Percentiles rank a stretch among this genome's conserved stretches.
phyloP scores from a whole-genome alignment of 2,888 invertebrate genomes.

The Drosophila imparisetae region DNA sequence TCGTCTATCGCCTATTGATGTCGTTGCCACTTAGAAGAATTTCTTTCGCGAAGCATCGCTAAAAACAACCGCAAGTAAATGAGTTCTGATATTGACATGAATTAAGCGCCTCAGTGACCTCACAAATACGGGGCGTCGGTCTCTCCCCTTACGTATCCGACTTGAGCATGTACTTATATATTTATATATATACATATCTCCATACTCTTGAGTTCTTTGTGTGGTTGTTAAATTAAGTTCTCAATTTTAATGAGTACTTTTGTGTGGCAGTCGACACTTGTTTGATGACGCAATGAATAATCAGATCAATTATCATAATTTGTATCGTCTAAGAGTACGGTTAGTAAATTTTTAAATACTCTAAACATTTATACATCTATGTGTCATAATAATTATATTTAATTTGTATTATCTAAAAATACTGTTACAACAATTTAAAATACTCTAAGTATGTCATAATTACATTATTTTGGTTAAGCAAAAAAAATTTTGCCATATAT shows the following conservation, averaged over 20 bases:
- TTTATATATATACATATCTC: not conserved
- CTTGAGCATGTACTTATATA: slow-evolving; percentile 4
- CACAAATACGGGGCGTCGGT: slow-evolving; percentile 56
- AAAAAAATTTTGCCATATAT: not conserved
- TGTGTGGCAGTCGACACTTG: slow-evolving; percentile 26
- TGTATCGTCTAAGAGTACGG: not conserved
- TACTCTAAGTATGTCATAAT: not conserved
- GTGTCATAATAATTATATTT: not conserved
- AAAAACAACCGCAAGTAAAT: slow-evolving; percentile 72
- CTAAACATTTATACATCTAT: not conserved
- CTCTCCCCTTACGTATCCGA: not conserved
- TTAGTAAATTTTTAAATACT: not conserved
- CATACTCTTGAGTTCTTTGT: slow-evolving; percentile 14
- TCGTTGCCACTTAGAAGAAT: slow-evolving; percentile 52
- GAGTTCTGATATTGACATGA: slow-evolving; percentile 75
- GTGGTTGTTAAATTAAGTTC: slow-evolving; percentile 47
- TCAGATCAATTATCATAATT: slow-evolving; percentile 24
- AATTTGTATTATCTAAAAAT: not conserved
- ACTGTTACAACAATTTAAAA: not conserved
- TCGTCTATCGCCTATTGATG: slow-evolving; percentile 30
- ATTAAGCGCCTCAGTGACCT: slow-evolving; percentile 67
- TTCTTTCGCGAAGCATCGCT: slow-evolving; percentile 49
- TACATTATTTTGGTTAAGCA: not conserved
- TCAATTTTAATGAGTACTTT: slow-evolving; percentile 54
- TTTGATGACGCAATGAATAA: slow-evolving; percentile 42